Conservation (phyloP, 2,888 invertebrate species). For the Caenorhabditis sp. region DNA sequence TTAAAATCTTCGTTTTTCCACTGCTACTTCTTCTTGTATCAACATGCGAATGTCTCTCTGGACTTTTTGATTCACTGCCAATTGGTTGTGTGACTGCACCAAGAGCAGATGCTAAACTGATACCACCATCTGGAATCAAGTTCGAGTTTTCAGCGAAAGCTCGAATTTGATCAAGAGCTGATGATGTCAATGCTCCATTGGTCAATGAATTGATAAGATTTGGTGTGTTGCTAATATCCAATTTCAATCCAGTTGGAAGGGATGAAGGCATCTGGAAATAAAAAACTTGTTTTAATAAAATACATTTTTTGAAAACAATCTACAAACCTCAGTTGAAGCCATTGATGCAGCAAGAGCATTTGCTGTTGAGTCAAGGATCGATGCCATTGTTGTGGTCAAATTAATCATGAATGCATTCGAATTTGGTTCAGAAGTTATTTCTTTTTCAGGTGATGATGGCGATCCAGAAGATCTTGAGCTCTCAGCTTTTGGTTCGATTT, state of each 20-base stretch:
- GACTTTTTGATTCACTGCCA: slow-evolving; percentile 72
- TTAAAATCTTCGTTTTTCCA: slow-evolving; percentile 79
- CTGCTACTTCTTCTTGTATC: slow-evolving; percentile 48
- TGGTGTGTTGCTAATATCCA: slow-evolving; percentile 27
- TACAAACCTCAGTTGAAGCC: neutral
- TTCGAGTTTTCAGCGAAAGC: slow-evolving; percentile 77
- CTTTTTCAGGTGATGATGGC: slow-evolving; percentile 10
- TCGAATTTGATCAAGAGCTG: slow-evolving; percentile 65
- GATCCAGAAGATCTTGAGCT: slow-evolving; percentile 8
- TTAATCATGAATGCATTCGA: slow-evolving; percentile 24
- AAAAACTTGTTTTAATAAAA: neutral
- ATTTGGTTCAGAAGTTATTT: slow-evolving; percentile 3
- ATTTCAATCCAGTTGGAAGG: slow-evolving; percentile 14
- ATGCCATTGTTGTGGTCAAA: slow-evolving; percentile 56
- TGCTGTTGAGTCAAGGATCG: slow-evolving; percentile 51
- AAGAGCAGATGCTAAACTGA: slow-evolving; percentile 42
- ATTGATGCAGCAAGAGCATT: slow-evolving; percentile 36
- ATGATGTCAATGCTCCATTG: slow-evolving; percentile 17
- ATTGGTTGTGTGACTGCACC: slow-evolving; percentile 40
- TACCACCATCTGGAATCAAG: slow-evolving; percentile 40
- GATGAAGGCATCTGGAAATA: slow-evolving; percentile 13
- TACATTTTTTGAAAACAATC: neutral
- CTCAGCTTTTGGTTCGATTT: slow-evolving; percentile 47
- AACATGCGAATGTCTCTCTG: slow-evolving; percentile 30
- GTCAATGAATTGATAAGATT: slow-evolving; percentile 20